Evolutionary conservation across 2,113 vertebrate genomes (phyloP).

Genomic region (Okapia johnstoni): DNA sequence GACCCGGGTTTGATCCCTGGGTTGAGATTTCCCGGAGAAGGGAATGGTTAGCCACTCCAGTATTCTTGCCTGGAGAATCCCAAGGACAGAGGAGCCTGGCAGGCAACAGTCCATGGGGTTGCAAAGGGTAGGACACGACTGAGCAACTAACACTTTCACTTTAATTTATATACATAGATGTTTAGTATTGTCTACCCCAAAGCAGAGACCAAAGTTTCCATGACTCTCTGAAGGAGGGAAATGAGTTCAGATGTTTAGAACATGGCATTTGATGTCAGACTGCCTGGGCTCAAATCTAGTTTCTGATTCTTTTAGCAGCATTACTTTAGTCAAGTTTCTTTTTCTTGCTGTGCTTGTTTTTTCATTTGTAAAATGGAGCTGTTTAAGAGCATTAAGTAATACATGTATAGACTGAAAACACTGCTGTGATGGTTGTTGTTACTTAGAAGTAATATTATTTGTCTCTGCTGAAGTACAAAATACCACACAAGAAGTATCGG

Average conservation of each 20-base stretch:
- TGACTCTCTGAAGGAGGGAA: neutral
- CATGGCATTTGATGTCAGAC: neutral
- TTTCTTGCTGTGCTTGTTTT: neutral
- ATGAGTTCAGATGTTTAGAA: neutral
- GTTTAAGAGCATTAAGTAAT: neutral
- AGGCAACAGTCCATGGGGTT: neutral
- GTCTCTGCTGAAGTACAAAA: neutral
- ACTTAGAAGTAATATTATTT: neutral
- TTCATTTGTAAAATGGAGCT: neutral
- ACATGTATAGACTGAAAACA: neutral
- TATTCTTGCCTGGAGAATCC: neutral
- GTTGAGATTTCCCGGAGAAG: neutral
- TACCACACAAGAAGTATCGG: neutral
- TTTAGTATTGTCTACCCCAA: neutral
- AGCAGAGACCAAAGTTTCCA: neutral
- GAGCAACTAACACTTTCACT: neutral
- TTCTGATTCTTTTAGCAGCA: neutral
- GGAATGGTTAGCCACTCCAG: neutral
- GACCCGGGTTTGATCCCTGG: neutral
- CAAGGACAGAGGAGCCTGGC: neutral
- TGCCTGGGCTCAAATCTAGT: neutral
- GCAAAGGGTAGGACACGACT: neutral
- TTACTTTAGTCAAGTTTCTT: neutral
- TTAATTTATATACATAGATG: neutral
- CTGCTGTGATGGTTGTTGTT: neutral